Evolutionary conservation across 2,888 invertebrate species (phyloP).

Genomic region (Acheta domesticus): DNA sequence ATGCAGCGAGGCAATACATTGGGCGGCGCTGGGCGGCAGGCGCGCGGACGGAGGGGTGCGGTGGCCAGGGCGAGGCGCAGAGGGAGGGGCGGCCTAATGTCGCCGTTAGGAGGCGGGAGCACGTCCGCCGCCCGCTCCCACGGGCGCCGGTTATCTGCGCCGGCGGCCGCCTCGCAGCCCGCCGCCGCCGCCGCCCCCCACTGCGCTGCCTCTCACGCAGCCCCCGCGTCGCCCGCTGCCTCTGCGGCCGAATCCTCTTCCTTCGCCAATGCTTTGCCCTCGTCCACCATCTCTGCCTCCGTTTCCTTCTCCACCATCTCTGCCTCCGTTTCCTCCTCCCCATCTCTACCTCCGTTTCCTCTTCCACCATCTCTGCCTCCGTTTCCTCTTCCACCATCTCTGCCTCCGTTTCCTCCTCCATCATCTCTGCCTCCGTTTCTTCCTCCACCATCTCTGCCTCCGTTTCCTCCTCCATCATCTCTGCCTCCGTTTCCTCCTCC

Average conservation of each 20-base stretch:
- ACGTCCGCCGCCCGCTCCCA: background rate
- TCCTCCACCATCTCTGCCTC: too few species aligned
- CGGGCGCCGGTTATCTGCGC: constrained; percentile 5
- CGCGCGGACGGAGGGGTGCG: background rate
- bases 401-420: too few species aligned
- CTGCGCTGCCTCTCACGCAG: background rate
- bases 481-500: too few species aligned
- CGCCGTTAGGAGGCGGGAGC: background rate
- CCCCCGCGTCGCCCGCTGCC: background rate
- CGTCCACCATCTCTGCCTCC: background rate
- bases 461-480: too few species aligned
- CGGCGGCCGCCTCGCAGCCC: background rate
- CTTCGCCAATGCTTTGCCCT: background rate
- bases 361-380: too few species aligned
- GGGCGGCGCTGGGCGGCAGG: too few species aligned
- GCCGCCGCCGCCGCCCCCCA: background rate
- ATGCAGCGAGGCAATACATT: too few species aligned
- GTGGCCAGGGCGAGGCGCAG: background rate
- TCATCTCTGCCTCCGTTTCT: too few species aligned
- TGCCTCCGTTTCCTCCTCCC: background rate
- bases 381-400: too few species aligned
- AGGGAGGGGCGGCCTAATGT: background rate
- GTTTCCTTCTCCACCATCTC: background rate
- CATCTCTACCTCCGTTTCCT: background rate
- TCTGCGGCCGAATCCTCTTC: background rate